Evolutionary conservation across 2,797 vertebrate species (phyloP), one percentile per base, ranked within the genome.

Genomic region (Psittacula derbiana): DNA sequence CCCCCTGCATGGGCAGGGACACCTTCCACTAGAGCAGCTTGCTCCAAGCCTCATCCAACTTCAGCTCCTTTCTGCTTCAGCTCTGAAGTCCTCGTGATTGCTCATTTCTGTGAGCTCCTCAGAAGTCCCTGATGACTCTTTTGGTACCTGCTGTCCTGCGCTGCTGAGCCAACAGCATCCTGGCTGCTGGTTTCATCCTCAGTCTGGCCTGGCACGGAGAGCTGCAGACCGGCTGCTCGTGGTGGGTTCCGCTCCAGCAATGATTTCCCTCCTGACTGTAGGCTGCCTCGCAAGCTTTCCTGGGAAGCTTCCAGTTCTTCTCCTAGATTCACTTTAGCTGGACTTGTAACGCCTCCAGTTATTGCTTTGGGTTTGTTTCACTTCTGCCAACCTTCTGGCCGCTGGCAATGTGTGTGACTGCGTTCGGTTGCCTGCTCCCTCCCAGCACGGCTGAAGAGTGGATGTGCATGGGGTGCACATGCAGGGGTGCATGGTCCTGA

Each of bases 261-360:
- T 44, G 21, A 31, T 79, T 50, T 72, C 91, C 78, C 84, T 79
- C 16, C 94, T 58, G 24, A 28, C 73, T 57, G 73, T 41, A 40
- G 80, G 44, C 38, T 72, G 71, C 71, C 53, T 66, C 2, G 1
- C 70, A 55, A 66, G 75, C 65, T 81, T 81, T 47, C 31, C 84
- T 92, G 80, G 86, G 80, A 86, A 79, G n/a, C 66, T 69, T 84
- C 84, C 86, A 89, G 62, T 18, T 79, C 80, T 79, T 12, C 58
- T 79, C 52, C 78, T 33, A 4, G 16, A 5, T 8, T 23, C 16
- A 25, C 16, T 30, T 69, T 72, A 84, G 62, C n/a, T 0, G 2
- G 66, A 64, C 69, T 43, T 36, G 73, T n/a, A 19, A 46, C 0
- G 6, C 91, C 66, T 64, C 16, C 74, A 58, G 87, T 16, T 62